Evolutionary conservation across 1,140 invertebrate genomes (phyloP), one percentile per base, ranked within the genome.

Genomic region (Ceratitis capitata): DNA sequence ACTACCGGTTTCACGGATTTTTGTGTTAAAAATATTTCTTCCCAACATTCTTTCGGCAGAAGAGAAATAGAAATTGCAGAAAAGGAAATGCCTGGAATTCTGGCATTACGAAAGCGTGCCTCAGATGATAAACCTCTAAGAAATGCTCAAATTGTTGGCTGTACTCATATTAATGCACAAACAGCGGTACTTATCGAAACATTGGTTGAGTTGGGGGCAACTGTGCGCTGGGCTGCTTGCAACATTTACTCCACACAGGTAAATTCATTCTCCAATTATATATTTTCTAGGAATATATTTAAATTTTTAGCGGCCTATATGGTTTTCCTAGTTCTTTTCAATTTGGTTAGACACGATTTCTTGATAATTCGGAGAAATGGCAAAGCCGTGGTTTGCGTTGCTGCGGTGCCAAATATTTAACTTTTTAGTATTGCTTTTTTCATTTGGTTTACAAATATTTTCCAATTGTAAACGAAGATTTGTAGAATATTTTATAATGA

Each of bases 61-160:
- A 85, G 89, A 97, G 98, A 99, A 93, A 99, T 99, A 87, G 98
- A 99, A 92, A 99, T 99, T 87, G 98, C 98, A 1, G 98, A 99
- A 90, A 98, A 99, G 95, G 98, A 99, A 94, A 99, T 99, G 98
- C 98, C 98, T 0, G 98, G 98, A 1, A 97, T 99, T 84, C 97
- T 99, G 95, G 97, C 98, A 0, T 91, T 99, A 85, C 93, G 98
- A 29, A 97, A 97, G 89, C 93, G 98, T 84, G 98, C 98, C 2
- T 94, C 95, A 42, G 97, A 97, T 42, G 98, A 99, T 90, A 98
- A 98, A 92, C 98, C 98, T 0, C 91, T 99, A 84, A 97, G 96
- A 91, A 97, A 97, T 89, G 98, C 98, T 39, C 97, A 97, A 89
- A 98, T 99, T 83, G 97, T 99, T 51, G 98, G 98, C 7, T 99